Evolutionary conservation across 1,140 invertebrate species (phyloP), one percentile per base, ranked within the genome.

Genomic region (Papilio glaucus): DNA sequence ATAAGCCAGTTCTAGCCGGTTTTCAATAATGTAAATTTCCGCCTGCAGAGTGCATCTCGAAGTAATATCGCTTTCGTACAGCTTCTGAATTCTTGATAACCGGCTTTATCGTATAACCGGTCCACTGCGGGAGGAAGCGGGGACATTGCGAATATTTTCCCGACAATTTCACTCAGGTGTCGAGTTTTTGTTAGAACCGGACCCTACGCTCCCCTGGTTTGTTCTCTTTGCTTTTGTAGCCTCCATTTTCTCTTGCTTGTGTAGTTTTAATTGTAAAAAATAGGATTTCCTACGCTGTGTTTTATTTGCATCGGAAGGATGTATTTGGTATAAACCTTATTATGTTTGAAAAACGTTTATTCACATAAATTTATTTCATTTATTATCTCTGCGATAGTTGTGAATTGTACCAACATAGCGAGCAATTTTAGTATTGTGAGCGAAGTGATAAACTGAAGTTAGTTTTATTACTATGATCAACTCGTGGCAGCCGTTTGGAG

Each of bases 61-160:
- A 76, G 73, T 65, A 53, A 76, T 76, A 68, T 81, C 76, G 76
- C 81, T 78, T 82, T 75, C 74, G 73, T 78, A 76, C 76, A 68
- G 71, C 76, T 65, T 24, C 38, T 75, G 71, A 76, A 76, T 81
- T 78, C 76, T 57, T 74, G 62, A 68, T 69, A 78, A 72, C 72
- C 74, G 77, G 72, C 65, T 72, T 73, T 75, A 75, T 75, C 76
- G 73, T n/a, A n/a, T 13, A 65, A 85, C 83, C 79, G 81, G 81
- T 82, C 72, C 61, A n/a, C 39, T 18, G 38, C 12, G 60, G 72
- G 72, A 75, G 75, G 78, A 80, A 77, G 75, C 72, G 49, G 37
- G 62, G 33, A 65, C 72, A 71, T 80, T 70, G 82, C 78, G 21
- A 24, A 71, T 81, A 84, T 80, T 82, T 84, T 76, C 77, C 68